Conservation (phyloP, 2,888 invertebrate species). For the Andrena fulva region DNA sequence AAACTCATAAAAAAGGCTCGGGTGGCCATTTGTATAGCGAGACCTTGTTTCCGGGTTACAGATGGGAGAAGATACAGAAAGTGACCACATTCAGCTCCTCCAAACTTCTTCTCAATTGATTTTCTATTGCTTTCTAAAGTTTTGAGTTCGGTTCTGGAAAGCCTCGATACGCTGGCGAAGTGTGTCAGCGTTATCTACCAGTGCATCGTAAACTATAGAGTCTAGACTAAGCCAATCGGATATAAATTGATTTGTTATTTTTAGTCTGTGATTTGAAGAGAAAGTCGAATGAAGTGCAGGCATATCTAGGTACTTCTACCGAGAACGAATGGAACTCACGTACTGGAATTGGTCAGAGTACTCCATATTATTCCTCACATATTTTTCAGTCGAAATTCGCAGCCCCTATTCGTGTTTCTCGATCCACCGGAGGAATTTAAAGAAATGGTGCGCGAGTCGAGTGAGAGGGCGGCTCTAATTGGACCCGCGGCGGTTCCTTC, state of each 20-base stretch:
- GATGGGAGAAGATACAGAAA: neutral
- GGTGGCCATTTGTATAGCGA: neutral
- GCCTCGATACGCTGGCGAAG: neutral
- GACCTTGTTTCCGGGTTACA: neutral
- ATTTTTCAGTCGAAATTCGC: neutral
- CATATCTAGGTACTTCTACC: neutral
- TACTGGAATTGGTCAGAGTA: neutral
- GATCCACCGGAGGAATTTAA: neutral
- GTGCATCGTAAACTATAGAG: too few relatives aligned
- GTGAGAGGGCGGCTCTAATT: neutral
- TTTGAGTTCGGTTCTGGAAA: neutral
- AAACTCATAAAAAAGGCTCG: neutral
- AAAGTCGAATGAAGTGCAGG: neutral
- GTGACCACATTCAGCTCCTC: too few relatives aligned
- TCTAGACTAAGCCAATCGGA: too few relatives aligned
- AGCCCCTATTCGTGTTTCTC: neutral
- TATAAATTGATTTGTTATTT: neutral
- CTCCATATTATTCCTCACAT: neutral
- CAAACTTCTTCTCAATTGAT: neutral
- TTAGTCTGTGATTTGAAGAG: neutral
- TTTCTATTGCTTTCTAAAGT: neutral
- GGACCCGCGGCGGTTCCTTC: slow-evolving; percentile 1
- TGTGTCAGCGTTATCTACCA: neutral
- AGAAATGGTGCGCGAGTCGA: neutral
- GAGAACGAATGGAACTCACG: neutral